A percentile compares a stretch with the other conserved stretches of the same genome.
Evolutionary conservation across 2,888 invertebrate species (phyloP).

Genomic region (Xestoiulus laeticollis): DNA sequence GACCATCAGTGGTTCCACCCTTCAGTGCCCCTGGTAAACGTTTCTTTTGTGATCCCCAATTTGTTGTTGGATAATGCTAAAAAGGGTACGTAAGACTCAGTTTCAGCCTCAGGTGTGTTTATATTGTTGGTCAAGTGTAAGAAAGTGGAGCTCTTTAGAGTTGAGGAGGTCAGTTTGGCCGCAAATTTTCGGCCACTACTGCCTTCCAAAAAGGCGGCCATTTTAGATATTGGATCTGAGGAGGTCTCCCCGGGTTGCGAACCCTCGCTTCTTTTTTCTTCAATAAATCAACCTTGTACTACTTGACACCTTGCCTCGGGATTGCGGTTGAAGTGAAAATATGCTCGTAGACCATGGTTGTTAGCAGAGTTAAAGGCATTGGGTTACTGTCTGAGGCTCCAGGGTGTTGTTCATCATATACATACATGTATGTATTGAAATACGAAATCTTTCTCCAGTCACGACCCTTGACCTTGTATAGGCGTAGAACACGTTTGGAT

Average conservation of each 20-base stretch:
- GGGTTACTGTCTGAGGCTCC: neutral
- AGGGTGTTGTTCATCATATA: neutral
- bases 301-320: conserved; percentile 28
- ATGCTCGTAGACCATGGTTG: neutral
- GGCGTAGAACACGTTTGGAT: neutral
- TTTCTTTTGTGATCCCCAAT: neutral
- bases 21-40: conserved; percentile 35
- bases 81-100: conserved; percentile 8
- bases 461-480: neutral
- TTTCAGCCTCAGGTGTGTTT: conserved; percentile 38
- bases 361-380: neutral
- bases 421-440: no score
- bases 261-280: neutral
- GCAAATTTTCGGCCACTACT: neutral
- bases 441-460: neutral
- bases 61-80: neutral
- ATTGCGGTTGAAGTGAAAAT: conserved; percentile 14
- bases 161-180: conserved; percentile 16
- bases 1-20: conserved; percentile 22
- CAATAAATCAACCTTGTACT: conserved; percentile 18
- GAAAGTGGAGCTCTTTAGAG: conserved; percentile 24
- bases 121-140: conserved; percentile 28
- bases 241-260: neutral
- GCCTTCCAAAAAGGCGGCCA: neutral
- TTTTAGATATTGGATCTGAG: neutral